Evolutionary conservation across 2,888 invertebrate species (phyloP), one percentile per base, ranked within the genome.

Genomic region (Fabriciana adippe): DNA sequence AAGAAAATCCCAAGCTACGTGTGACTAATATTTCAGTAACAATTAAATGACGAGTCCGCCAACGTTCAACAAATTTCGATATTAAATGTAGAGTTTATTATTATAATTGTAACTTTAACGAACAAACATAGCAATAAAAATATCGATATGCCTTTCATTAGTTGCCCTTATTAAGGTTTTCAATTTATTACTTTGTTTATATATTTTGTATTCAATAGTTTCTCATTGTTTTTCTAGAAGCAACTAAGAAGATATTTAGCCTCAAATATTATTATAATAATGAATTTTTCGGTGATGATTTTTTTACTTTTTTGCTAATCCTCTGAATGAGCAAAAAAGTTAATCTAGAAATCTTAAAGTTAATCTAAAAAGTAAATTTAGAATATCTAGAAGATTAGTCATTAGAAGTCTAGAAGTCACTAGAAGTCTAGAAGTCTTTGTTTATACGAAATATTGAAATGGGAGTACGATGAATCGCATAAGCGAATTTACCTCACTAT

Each of bases 181-280:
- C 56, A 53, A 56, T 67, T 67, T 63, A 63, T 67, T 67, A n/a
- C 55, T 67, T 63, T 67, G 56, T 67, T 67, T 56, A 51, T 47
- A n/a, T 57, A 51, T 51, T 18, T 59, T 59, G n/a, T 26, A 26
- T 59, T 26, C 8, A 57, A 31, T 4, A 16, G 60, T 61, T 61
- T 50, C 60, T 50, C 13, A 26, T 48, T 50, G 6, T 60, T 50
- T 60, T 1, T 5, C 6, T 50, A 50, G 21, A 18, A 18, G 54
- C 6, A n/a, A 11, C 18, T 26, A 18, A 54, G 15, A 16, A 11
- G 21, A 26, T 54, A 54, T 54, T 54, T 35, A 6, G 6, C 8
- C 35, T 26, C 3, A 21, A 21, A 21, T 21, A 21, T 21, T 21
- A 3, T 21, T 2, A 21, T 21, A 21, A 21, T 21, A 21, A 21